Conservation (phyloP, 2,113 vertebrate genomes). For the Poicephalus gulielmi region DNA sequence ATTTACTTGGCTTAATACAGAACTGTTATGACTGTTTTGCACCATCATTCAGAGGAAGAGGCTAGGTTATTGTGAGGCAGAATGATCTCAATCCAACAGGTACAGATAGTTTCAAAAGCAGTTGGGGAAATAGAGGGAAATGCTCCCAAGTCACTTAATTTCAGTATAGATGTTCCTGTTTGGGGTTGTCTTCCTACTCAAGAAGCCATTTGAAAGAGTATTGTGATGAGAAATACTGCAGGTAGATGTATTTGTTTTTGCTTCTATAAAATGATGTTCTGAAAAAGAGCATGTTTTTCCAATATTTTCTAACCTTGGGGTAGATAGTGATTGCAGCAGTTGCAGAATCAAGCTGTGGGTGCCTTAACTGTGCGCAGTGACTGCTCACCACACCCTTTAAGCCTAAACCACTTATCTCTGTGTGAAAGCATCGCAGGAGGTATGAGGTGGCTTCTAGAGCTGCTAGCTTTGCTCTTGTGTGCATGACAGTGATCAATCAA, state of each 20-base stretch:
- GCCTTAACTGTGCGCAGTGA: constrained; percentile 35
- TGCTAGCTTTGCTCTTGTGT: constrained; percentile 50
- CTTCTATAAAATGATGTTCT: neutral
- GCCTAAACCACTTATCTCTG: constrained; percentile 51
- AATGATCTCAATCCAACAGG: neutral
- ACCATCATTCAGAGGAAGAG: neutral
- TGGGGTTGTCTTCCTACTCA: neutral
- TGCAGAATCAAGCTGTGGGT: constrained; percentile 42
- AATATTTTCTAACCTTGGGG: neutral
- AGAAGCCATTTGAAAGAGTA: neutral
- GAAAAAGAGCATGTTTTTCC: neutral
- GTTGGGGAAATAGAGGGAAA: neutral
- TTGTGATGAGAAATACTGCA: neutral
- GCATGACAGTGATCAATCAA: constrained; percentile 70
- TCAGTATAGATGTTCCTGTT: neutral
- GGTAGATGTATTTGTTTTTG: neutral
- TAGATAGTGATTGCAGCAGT: neutral
- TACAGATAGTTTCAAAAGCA: neutral
- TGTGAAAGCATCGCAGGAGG: constrained; percentile 76
- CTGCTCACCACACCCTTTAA: constrained; percentile 75
- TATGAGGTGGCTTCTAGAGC: constrained; percentile 69
- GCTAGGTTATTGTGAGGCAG: neutral
- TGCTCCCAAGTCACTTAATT: neutral
- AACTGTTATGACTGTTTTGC: neutral
- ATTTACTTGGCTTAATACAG: neutral